Conservation (phyloP, 2,888 invertebrate species). For the Aphidius colemani region DNA sequence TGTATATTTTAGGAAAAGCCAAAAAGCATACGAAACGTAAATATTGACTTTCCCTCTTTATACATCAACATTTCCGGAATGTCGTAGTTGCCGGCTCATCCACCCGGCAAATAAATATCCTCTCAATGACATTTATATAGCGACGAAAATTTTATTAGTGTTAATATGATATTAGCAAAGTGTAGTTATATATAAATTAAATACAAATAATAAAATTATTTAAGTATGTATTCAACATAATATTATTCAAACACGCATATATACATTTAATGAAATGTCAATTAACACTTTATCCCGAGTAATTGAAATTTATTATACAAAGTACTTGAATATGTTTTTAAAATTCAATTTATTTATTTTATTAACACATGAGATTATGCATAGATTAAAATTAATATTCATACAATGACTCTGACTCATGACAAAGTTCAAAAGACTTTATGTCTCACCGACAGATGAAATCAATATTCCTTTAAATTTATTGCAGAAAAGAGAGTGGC, state of each 20-base stretch:
- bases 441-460: too few relatives aligned
- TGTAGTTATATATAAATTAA: neutral
- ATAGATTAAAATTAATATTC: slow-evolving; percentile 13
- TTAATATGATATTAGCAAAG: slow-evolving; percentile 32
- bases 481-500: neutral
- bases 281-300: slow-evolving; percentile 35
- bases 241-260: slow-evolving; percentile 27
- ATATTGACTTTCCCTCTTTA: slow-evolving; percentile 26
- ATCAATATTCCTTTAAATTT: neutral
- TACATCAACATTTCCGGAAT: slow-evolving; percentile 18
- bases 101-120: slow-evolving; percentile 19
- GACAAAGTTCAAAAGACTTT: neutral
- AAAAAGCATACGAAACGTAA: slow-evolving; percentile 15
- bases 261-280: slow-evolving; percentile 44
- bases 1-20: neutral
- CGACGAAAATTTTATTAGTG: slow-evolving; percentile 45
- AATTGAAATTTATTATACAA: too few relatives aligned
- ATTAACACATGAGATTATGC: slow-evolving; percentile 8
- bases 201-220: slow-evolving; percentile 1
- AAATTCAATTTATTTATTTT: neutral
- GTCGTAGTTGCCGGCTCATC: slow-evolving; percentile 1
- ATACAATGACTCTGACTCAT: slow-evolving; percentile 4
- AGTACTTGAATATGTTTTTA: too few relatives aligned
- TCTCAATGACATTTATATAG: slow-evolving; percentile 26
- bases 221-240: neutral